Evolutionary conservation across 64 coral and sea anemone genomes (phyloP), one percentile per base, ranked within the genome.

Genomic region (Actinia tenebrosa): DNA sequence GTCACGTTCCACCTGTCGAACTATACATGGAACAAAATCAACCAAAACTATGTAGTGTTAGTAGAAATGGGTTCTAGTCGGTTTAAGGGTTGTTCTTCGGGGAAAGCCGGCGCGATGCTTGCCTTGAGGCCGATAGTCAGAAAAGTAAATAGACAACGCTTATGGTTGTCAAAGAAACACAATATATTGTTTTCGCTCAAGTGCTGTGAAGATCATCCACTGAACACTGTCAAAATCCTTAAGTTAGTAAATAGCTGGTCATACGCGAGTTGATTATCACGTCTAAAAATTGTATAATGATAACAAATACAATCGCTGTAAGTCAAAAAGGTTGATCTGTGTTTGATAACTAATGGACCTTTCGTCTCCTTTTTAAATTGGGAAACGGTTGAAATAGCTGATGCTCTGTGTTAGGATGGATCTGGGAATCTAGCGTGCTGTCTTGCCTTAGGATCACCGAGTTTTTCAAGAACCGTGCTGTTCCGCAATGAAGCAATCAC

Each of bases 1-100:
- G 91, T 97, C 94, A 97, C 94, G 88, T 97, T 93, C 87, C 94
- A 97, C 94, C 94, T 97, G 94, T 53, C 88, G 64, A 83, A 87
- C 14, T 43, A 26, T 79, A 63, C 23, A 89, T 72, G 55, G 71
- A 91, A 88, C 91, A 95, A 91, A 91, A 89, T 82, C 66, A 13
- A 86, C 16, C 83, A 83, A 83, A 62, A 86, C 56, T 86, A 79
- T 53, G 45, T 79, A 44, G 23, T 91, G 59, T 44, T 64, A 83
- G 60, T 77, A 59, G 59, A 79, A 37, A 86, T 91, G 56, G 26
- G 18, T 75, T 75, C n/a, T 75, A 75, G 25, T 37, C 30, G 30
- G 30, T 75, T 75, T 75, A 75, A 75, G 26, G 69, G 69, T 75
- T 13, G 69, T 43, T 75, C 14, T 42, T 30, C 10, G 13, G 25